Evolutionary conservation across 1,140 invertebrate species (phyloP), one percentile per base, ranked within the genome.

Genomic region (Sycobia sp.): DNA sequence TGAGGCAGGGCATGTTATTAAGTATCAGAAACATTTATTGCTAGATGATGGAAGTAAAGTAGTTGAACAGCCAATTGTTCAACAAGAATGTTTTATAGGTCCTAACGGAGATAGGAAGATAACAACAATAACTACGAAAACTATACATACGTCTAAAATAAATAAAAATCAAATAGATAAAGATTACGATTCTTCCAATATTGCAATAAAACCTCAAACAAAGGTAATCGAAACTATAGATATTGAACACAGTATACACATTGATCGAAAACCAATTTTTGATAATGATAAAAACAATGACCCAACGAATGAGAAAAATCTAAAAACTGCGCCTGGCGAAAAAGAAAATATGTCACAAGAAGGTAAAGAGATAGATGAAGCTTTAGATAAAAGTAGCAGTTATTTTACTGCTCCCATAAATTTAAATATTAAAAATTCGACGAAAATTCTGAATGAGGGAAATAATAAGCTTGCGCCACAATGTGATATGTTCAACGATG

Each of bases 1-100:
- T 73, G 76, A 80, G 78, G 78, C 71, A 51, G 68, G 66, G 72
- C 73, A 75, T 80, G 79, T 74, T 71, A 23, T 80, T 76, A 76
- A 72, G 56, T 61, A 66, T 66, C 49, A 58, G 62, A 58, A 58
- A 65, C 32, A 49, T 51, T 25, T 25, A 41, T n/a, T 57, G 4
- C 2, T 18, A 14, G 51, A 53, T 44, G 36, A 20, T 43, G 27
- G 34, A 2, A 32, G n/a, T 3, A 22, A 41, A 36, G 11, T 2
- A 1, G 5, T 34, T 25, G 65, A 65, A 27, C 25, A 44, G 8
- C 62, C 62, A 22, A 57, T 63, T 18, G 34, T 63, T 27, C 55
- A 54, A 16, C 62, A 58, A 44, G 22, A 65, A 39, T 65, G 55
- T 18, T 58, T 59, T 5, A 16, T 65, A 53, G 62, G 55, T 34